These are phyloP conservation scores for Psilopsiagon aurifrons DNA, from an alignment of 2,113 vertebrate species.

Conservation along the genomic window DNA sequence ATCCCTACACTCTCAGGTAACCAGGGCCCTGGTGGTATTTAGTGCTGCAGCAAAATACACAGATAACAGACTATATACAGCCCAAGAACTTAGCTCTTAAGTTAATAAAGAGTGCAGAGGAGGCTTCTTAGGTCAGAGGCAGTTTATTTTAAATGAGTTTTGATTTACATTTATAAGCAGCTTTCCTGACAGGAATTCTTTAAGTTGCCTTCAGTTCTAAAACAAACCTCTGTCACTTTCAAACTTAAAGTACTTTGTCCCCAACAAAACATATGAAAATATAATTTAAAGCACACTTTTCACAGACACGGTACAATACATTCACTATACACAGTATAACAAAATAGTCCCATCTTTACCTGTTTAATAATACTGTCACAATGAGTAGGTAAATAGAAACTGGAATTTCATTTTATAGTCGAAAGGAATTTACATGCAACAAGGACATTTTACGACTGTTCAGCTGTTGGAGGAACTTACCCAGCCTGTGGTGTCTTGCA, in stretches of 20 bases:
- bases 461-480: constrained; percentile 74
- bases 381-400: constrained; percentile 82
- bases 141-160: constrained; percentile 91
- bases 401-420: constrained; percentile 74
- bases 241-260: constrained; percentile 85
- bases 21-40: background rate
- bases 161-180: constrained; percentile 95
- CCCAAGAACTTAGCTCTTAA: background rate
- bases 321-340: constrained; percentile 96
- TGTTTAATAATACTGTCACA: constrained; percentile 93
- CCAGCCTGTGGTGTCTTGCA: constrained; percentile 71
- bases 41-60: background rate
- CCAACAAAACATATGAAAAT: constrained; percentile 96
- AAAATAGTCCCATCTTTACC: constrained; percentile 90
- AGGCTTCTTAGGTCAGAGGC: constrained; percentile 76
- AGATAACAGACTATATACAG: background rate
- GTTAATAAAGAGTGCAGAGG: background rate
- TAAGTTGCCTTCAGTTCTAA: constrained; percentile 85
- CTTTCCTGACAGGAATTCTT: constrained; percentile 88
- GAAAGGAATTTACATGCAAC: constrained; percentile 86
- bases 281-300: constrained; percentile 98
- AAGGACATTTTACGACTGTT: constrained; percentile 80
- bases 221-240: constrained; percentile 86
- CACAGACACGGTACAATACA: constrained; percentile 95
- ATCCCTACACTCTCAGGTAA: background rate